A percentile compares a stretch with the other conserved stretches of the same genome.
phyloP scores from a whole-genome alignment of 2,888 invertebrate species.

The Augochlorella aurata region DNA sequence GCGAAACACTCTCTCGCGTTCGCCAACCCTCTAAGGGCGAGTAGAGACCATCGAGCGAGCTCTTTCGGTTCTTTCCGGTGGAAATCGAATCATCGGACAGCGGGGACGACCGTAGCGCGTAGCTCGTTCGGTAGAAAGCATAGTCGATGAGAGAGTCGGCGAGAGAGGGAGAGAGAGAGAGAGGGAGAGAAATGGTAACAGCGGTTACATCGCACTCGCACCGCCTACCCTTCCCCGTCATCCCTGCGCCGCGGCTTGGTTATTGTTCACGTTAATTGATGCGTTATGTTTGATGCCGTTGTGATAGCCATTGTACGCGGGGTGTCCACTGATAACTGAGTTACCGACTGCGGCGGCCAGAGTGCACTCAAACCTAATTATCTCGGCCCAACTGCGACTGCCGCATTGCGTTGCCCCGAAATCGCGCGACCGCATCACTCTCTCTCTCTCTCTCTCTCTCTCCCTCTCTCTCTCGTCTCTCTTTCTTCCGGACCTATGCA shows the following conservation, averaged over 20 bases:
- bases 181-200: background rate
- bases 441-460: background rate
- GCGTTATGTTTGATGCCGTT: conserved; percentile 82
- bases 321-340: conserved; percentile 82
- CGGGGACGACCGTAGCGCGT: background rate
- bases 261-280: conserved; percentile 83
- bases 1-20: conserved; percentile 1
- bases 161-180: conserved; percentile 33
- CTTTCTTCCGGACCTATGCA: background rate
- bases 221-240: conserved; percentile 37
- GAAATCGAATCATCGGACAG: background rate
- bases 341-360: conserved; percentile 81
- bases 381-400: conserved; percentile 81
- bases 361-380: conserved; percentile 83
- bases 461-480: background rate
- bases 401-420: conserved; percentile 77
- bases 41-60: background rate
- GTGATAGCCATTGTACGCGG: conserved; percentile 82
- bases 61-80: conserved; percentile 12
- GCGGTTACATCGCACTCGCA: conserved; percentile 5
- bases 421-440: conserved; percentile 41
- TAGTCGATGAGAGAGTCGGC: conserved; percentile 21
- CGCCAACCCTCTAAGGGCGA: conserved; percentile 1
- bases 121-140: conserved; percentile 20
- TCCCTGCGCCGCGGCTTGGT: conserved; percentile 74